Conservation (phyloP, 1,140 invertebrate genomes). For the Drosophila parvula region DNA sequence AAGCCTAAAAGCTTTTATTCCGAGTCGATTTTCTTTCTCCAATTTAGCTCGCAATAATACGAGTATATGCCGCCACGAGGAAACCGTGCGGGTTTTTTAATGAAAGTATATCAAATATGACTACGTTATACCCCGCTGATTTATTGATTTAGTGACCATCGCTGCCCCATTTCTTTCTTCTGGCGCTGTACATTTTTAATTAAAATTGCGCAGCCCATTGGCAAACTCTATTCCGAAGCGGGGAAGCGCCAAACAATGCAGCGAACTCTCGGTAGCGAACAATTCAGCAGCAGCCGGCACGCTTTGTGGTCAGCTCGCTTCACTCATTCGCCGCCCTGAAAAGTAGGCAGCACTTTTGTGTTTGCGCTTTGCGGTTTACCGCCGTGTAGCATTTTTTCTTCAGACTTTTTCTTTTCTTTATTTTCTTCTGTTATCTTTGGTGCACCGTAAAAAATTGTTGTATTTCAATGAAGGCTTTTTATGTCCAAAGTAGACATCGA, state of each 20-base stretch:
- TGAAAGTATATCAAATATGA: conserved; percentile 18
- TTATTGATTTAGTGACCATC: conserved; percentile 33
- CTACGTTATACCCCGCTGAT: conserved; percentile 18
- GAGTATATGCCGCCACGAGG: background rate
- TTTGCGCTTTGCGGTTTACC: conserved; percentile 62
- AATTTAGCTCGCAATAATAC: too few relatives aligned
- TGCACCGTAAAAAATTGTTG: conserved; percentile 4
- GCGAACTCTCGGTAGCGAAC: conserved; percentile 18
- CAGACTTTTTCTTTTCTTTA: background rate
- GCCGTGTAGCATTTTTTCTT: conserved; percentile 20
- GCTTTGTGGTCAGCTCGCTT: conserved; percentile 65
- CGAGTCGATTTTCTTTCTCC: background rate
- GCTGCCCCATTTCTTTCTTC: background rate
- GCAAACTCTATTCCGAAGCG: conserved; percentile 34
- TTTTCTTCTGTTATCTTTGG: background rate
- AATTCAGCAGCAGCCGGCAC: conserved; percentile 22
- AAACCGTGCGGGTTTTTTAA: conserved; percentile 8
- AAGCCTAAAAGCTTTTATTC: background rate
- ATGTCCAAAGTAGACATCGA: too few relatives aligned
- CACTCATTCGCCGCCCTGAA: conserved; percentile 14
- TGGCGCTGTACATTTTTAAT: conserved; percentile 61
- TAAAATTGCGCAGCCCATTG: conserved; percentile 72
- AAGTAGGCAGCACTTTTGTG: conserved; percentile 61
- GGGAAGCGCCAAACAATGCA: conserved; percentile 29
- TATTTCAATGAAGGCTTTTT: background rate